These are phyloP conservation scores for Xanthorhoe designata DNA, from an alignment of 2,888 invertebrate genomes.

Conservation along the genomic window DNA sequence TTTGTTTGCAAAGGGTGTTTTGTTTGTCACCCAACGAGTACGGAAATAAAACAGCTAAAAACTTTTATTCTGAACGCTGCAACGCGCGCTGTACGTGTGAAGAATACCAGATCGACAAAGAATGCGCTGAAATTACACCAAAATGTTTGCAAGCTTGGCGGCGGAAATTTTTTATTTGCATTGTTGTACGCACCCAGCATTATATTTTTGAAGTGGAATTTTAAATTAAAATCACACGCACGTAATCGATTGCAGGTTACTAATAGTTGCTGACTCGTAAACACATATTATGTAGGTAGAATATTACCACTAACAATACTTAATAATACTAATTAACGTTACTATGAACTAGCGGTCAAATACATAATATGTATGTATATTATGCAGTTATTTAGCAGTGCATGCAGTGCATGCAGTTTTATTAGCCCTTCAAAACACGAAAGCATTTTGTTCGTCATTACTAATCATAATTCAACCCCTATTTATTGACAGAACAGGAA, in stretches of 20 bases:
- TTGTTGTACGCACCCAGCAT: constrained; percentile 49
- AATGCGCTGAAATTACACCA: constrained; percentile 41
- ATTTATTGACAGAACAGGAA: background rate
- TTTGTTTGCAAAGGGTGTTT: constrained; percentile 40
- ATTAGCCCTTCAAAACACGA: too few species aligned
- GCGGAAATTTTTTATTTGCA: constrained; percentile 39
- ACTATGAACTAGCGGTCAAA: too few species aligned
- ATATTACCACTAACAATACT: too few species aligned
- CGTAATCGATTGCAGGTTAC: background rate
- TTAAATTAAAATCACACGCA: background rate
- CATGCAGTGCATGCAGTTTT: too few species aligned
- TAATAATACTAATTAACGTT: too few species aligned
- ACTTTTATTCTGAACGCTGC: constrained; percentile 58
- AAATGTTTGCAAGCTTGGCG: constrained; percentile 39
- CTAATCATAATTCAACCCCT: too few species aligned
- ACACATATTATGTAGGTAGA: too few species aligned
- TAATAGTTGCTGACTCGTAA: background rate
- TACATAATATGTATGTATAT: too few species aligned
- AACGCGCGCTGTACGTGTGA: constrained; percentile 62
- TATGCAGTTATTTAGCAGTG: too few species aligned
- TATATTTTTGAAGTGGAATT: background rate
- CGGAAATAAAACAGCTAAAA: constrained; percentile 61
- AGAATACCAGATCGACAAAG: constrained; percentile 54
- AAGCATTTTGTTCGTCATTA: too few species aligned
- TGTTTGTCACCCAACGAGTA: constrained; percentile 58